Conservation (phyloP, 2,888 invertebrate genomes). For the Synergus umbraculus region DNA sequence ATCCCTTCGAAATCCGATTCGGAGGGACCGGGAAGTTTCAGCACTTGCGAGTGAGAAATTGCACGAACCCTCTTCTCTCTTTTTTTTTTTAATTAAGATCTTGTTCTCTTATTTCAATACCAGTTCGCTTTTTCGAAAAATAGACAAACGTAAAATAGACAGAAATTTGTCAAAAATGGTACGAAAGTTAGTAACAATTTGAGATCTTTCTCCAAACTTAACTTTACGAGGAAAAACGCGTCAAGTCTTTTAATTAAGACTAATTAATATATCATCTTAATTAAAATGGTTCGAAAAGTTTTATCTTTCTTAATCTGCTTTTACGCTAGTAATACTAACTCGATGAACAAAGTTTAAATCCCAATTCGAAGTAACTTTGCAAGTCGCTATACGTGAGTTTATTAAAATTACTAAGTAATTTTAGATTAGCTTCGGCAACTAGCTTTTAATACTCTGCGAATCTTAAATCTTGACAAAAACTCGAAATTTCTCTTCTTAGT, state of each 20-base stretch:
- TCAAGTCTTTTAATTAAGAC: not conserved
- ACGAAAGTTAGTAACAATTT: not conserved
- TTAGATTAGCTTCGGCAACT: conserved; percentile 4
- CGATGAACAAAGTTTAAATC: not conserved
- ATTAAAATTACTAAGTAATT: not conserved
- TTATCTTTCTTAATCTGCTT: not conserved
- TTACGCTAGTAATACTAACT: not conserved
- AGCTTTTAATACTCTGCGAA: not conserved
- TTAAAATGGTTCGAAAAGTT: not conserved
- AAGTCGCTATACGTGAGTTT: not conserved
- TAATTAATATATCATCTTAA: not conserved
- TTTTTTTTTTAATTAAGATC: not conserved
- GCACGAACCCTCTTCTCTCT: not conserved
- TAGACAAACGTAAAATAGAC: not conserved
- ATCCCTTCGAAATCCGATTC: not conserved
- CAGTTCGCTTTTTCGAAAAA: too few relatives aligned
- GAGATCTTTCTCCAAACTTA: conserved; percentile 12
- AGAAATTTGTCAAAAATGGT: not conserved
- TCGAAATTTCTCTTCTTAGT: not conserved
- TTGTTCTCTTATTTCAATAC: too few relatives aligned
- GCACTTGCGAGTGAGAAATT: not conserved
- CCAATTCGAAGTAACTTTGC: not conserved
- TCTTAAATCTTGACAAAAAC: not conserved
- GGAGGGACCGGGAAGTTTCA: not conserved
- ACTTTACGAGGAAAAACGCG: not conserved